Conservation (phyloP, 2,113 vertebrate genomes). For the Acinonyx jubatus region DNA sequence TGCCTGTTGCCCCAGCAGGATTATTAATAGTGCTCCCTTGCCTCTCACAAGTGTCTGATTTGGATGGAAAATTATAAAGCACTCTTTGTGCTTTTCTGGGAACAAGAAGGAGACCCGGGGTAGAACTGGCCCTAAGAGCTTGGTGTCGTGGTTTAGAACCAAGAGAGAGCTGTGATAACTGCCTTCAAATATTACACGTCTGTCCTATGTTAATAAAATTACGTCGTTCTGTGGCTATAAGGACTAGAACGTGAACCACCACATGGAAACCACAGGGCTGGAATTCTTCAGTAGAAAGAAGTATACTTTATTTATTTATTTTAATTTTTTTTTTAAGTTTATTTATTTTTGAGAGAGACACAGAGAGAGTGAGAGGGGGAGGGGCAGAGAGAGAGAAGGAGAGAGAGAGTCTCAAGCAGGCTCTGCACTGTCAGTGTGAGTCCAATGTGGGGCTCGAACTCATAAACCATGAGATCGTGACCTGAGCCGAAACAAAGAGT, state of each 20-base stretch:
- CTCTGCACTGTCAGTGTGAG: too few species aligned
- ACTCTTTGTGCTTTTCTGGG: constrained; percentile 16
- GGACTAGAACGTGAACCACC: background rate
- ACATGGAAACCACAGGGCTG: background rate
- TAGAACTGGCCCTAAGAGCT: background rate
- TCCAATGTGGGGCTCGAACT: too few species aligned
- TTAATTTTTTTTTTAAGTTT: too few species aligned
- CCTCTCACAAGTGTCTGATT: constrained; percentile 14
- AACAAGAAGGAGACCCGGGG: background rate
- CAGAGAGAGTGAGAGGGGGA: too few species aligned
- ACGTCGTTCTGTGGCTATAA: background rate
- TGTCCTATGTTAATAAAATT: background rate
- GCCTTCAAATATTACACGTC: background rate
- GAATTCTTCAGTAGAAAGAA: background rate
- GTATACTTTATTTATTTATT: background rate
- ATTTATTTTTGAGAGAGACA: too few species aligned
- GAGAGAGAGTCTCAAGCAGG: too few species aligned
- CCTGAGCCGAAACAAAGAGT: too few species aligned
- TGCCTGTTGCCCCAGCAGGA: background rate
- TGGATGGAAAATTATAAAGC: background rate
- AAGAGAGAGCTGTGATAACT: background rate
- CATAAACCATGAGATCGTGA: too few species aligned
- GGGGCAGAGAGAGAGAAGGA: too few species aligned
- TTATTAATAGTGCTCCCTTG: background rate
- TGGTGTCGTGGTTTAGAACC: background rate